Base-by-base conservation (phyloP, 2,888 invertebrate species). In the Diarsia rubi region DNA sequence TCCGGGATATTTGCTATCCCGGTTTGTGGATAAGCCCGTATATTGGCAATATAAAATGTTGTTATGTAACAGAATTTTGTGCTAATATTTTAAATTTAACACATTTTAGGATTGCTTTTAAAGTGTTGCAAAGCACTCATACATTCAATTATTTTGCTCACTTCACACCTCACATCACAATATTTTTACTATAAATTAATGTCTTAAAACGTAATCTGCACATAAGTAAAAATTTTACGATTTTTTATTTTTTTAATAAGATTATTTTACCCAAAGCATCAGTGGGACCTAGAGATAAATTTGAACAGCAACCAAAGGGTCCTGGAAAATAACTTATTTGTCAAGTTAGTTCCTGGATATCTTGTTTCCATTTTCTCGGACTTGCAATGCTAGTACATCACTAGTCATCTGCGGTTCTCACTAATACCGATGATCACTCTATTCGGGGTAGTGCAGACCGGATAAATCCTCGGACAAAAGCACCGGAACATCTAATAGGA, bases 351-450 rank as follows among this genome's bases (percentile, higher is more conserved):
- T 14, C 54, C 5, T 14, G 6, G 16, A 14, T 0, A 44, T 31
- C 14, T n/a, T n/a, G 24, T 27, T 19, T 5, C 42, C 1, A 1
- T 67, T 66, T 54, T 65, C 69, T 60, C 54, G 65, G 72, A 27
- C 44, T 24, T 9, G 47, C 3, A 44, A 54, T 14, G 0, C 19
- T 5, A 27, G 75, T 1, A 79, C 86, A 83, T 60, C 86, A 86
- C 87, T 86, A 86, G 81, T 79, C 78, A 37, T 81, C 66, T 83
- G 85, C 87, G 89, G 88, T 90, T 89, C 89, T 89, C 89, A 86
- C 92, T 94, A 94, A 94, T 93, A 85, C 93, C 88, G 85, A 89
- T 93, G 93, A 94, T 94, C 90, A 87, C 85, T 84, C 78, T 79
- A 85, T 84, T 72, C 81, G 82, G 82, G 84, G 79, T 87, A 86